phyloP scores from a whole-genome alignment of 2,797 vertebrate genomes.

The Manis crassicaudata region DNA sequence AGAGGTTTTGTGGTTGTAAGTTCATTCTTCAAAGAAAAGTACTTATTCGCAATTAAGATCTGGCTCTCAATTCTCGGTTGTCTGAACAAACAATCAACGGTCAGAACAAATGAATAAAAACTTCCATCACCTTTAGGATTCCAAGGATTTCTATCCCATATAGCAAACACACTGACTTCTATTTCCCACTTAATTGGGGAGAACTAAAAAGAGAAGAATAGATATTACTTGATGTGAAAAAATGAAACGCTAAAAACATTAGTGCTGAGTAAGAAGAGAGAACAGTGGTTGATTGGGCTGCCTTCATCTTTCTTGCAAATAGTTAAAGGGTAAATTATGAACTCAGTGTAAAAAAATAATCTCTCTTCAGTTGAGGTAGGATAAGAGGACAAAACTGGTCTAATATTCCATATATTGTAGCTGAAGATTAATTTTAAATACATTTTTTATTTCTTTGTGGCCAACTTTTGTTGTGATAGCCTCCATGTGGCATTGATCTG shows the following conservation, averaged over 20 bases:
- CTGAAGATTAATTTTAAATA: conserved; percentile 32
- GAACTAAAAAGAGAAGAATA: neutral
- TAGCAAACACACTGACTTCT: neutral
- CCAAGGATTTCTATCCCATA: neutral
- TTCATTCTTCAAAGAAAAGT: neutral
- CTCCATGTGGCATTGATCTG: conserved; percentile 35
- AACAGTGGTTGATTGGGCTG: neutral
- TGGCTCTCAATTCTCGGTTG: neutral
- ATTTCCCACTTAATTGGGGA: neutral
- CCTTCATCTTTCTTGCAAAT: neutral
- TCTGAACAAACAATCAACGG: neutral
- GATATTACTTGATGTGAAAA: neutral
- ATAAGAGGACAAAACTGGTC: neutral
- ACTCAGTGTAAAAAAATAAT: neutral
- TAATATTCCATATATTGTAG: neutral
- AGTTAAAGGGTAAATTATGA: neutral
- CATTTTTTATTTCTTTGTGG: conserved; percentile 4
- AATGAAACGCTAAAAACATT: neutral
- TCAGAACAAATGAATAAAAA: neutral
- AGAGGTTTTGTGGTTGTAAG: neutral
- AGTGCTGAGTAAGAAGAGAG: neutral
- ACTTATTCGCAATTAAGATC: neutral
- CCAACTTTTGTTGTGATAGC: conserved; percentile 51
- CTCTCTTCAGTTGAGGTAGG: neutral
- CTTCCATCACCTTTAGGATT: neutral